phyloP scores from a whole-genome alignment of 2,113 vertebrate genomes.

The Lophotis ruficrista region DNA sequence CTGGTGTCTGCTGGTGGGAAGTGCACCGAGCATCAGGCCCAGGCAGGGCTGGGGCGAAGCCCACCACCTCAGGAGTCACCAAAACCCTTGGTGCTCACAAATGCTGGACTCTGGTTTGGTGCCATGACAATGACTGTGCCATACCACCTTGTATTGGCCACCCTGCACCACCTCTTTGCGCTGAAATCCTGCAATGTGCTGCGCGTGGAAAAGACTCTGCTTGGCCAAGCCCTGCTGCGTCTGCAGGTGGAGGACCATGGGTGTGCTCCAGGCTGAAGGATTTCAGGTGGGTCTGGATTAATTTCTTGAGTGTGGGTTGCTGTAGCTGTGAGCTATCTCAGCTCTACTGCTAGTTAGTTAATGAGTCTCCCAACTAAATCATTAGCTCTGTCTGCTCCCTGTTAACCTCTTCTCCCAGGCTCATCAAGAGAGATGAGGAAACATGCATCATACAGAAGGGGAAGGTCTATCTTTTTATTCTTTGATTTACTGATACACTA shows the following conservation, averaged over 20 bases:
- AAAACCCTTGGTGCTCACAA: not conserved
- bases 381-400: slow-evolving; percentile 35
- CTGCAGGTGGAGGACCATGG: not conserved
- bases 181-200: accelerated
- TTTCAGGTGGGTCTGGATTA: not conserved
- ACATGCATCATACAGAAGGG: not conserved
- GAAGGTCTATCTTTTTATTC: not conserved
- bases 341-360: not conserved
- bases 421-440: slow-evolving; percentile 1
- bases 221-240: not conserved
- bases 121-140: not conserved
- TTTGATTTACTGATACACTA: slow-evolving; percentile 5
- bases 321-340: not conserved
- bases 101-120: not conserved
- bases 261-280: accelerated
- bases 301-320: not conserved
- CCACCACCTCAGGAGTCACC: accelerated
- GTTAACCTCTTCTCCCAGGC: slow-evolving; percentile 28
- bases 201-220: not conserved
- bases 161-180: accelerated
- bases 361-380: slow-evolving; percentile 17
- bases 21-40: too few relatives aligned
- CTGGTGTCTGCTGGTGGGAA: not conserved
- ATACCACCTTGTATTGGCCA: too few relatives aligned
- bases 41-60: not conserved